Evolutionary conservation across 2,888 invertebrate genomes (phyloP).

Genomic region (Caenorhabditis sp.): DNA sequence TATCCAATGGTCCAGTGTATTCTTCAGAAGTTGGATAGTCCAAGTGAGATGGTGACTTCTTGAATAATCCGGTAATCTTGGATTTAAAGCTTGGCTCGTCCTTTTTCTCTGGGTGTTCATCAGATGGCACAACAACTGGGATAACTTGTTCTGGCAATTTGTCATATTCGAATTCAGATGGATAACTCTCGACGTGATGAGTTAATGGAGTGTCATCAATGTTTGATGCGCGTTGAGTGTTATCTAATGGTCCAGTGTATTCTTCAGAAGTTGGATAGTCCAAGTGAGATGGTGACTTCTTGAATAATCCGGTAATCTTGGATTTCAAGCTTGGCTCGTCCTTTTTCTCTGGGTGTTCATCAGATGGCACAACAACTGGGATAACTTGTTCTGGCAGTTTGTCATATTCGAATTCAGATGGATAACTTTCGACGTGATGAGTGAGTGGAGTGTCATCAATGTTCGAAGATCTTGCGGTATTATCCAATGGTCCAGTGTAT

Average conservation of each 20-base stretch:
- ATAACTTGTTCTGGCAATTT: neutral
- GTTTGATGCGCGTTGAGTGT: neutral
- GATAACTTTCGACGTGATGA: slow-evolving; percentile 5
- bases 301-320: slow-evolving; percentile 32
- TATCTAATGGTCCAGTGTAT: slow-evolving; percentile 29
- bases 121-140: neutral
- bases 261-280: slow-evolving; percentile 46
- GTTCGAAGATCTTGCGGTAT: slow-evolving; percentile 12
- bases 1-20: slow-evolving; percentile 32
- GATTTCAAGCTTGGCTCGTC: slow-evolving; percentile 26
- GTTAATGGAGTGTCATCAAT: neutral
- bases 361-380: slow-evolving; percentile 2
- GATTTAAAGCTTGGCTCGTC: neutral
- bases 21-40: slow-evolving; percentile 30
- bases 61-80: slow-evolving; percentile 31
- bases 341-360: slow-evolving; percentile 3
- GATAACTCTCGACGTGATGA: neutral
- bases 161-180: slow-evolving; percentile 1
- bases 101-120: slow-evolving; percentile 1
- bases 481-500: slow-evolving; percentile 24
- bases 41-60: slow-evolving; percentile 31
- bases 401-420: slow-evolving; percentile 30
- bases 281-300: slow-evolving; percentile 38
- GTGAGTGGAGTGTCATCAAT: slow-evolving; percentile 24
- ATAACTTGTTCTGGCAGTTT: slow-evolving; percentile 21